Evolutionary conservation across 2,888 invertebrate genomes (phyloP).

Genomic region (Drosophila niveifrons): DNA sequence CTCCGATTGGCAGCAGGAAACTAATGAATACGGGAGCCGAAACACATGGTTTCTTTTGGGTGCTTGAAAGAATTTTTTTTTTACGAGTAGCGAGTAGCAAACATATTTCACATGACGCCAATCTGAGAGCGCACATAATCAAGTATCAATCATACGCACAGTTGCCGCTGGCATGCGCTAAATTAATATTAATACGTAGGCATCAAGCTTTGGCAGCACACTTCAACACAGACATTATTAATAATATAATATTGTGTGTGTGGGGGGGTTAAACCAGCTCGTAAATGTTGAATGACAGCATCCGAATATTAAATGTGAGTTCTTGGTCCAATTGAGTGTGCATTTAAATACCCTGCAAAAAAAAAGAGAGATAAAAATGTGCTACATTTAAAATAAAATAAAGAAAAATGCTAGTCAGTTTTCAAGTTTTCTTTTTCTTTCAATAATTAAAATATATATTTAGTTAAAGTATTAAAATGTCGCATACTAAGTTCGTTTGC

Average conservation of each 20-base stretch:
- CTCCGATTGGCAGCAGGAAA: slow-evolving; percentile 5
- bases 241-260: slow-evolving; percentile 41
- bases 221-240: slow-evolving; percentile 44
- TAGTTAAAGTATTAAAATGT: slow-evolving; percentile 5
- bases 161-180: slow-evolving; percentile 31
- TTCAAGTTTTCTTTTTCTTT: too few relatives aligned
- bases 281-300: slow-evolving; percentile 49
- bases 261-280: slow-evolving; percentile 42
- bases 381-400: background rate
- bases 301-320: slow-evolving; percentile 42
- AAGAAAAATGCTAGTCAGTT: background rate
- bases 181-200: slow-evolving; percentile 44
- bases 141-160: slow-evolving; percentile 62
- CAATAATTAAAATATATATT: background rate
- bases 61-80: slow-evolving; percentile 1
- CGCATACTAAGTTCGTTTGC: background rate
- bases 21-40: slow-evolving; percentile 41
- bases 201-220: slow-evolving; percentile 31
- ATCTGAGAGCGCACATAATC: slow-evolving; percentile 33
- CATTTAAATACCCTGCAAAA: slow-evolving; percentile 32
- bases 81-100: background rate
- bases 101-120: slow-evolving; percentile 12
- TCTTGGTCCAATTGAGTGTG: background rate
- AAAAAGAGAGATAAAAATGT: background rate
- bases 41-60: background rate